Evolutionary conservation across 2,888 invertebrate genomes (phyloP), one percentile per base, ranked within the genome.

Genomic region (Ophioninae sp.): DNA sequence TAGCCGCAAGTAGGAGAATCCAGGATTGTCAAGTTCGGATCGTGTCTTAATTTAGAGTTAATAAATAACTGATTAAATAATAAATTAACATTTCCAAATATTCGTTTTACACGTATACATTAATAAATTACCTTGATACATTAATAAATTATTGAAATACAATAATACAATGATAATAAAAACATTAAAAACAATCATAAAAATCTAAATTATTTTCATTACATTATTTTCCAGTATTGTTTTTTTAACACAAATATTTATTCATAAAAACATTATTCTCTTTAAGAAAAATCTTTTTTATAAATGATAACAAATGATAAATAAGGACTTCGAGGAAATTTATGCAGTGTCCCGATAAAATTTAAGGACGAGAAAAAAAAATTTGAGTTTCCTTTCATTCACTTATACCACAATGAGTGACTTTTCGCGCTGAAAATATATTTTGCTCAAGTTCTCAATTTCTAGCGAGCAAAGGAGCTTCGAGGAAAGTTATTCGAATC

Each of bases 401-500:
- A 59, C 59, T 59, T 22, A 22, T 59, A 9, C 6, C 20, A 20
- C 65, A 65, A 41, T 39, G n/a, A 39, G 17, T 17, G 65, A 37
- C n/a, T 13, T n/a, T 6, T 65, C 65, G 13, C n/a, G 8, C 20
- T 39, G 41, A 65, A 65, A 39, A 51, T 39, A 39, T 6, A 59
- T 59, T 59, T 59, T 22, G 22, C 10, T 5, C 20, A 17, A 59
- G 7, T 59, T 65, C 37, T 65, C 37, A 30, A 65, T 37, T 37
- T 65, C 51, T 51, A 30, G n/a, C 39, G 39, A 65, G 65, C 65
- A 65, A 5, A 39, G 17, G 30, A 56, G 37, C n/a, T 37, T 58
- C 71, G 58, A 17, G 37, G n/a, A 71, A 71, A 71, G 71, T 71
- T 71, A 71, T 71, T 71, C 58, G 58, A 71, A 71, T 71, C 71